Evolutionary conservation across 1,140 invertebrate species (phyloP), one percentile per base, ranked within the genome.

Genomic region (Drosophila burlai): DNA sequence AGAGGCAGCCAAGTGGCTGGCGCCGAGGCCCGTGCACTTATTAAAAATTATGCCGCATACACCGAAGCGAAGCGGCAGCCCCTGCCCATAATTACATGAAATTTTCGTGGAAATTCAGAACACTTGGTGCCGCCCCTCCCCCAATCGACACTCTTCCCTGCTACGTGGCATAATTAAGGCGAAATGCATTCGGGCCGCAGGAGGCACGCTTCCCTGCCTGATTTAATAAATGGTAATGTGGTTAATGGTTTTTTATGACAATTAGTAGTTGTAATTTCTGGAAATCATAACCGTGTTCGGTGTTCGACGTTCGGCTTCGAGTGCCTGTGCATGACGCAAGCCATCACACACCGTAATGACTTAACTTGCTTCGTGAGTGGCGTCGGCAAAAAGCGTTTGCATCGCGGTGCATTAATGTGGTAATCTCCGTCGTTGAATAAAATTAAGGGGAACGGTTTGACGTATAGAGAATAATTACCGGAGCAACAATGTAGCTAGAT

Each of bases 71-170:
- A 65, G 47, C 69, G 42, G 46, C 59, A 31, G 42, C 31, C 55
- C 74, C 18, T 66, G n/a, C 24, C 67, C 69, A 90, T 79, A 81
- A 87, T 89, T 84, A 87, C 77, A 89, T 68, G 63, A 64, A 75
- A 81, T 89, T 87, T 87, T 89, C 83, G 81, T 89, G 83, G 81
- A 87, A 87, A 87, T 81, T 79, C 69, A 87, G 83, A 85, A 80
- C 75, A 79, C 47, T 38, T 49, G 62, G 46, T 45, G 40, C 49
- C 31, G 47, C 15, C 54, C 21, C 52, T 59, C 21, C 57, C 40
- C 40, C 55, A 31, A 58, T 79, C 76, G 66, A 76, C 75, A 68
- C 69, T 50, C 60, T 62, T 18, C 57, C 38, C 62, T 24, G 69
- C 82, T 90, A 90, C 84, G 81, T 87, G 84, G 84, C 84, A 87